These are phyloP conservation scores for Aphelinus atriplicis DNA, from an alignment of 1,140 invertebrate genomes.

Conservation along the genomic window DNA sequence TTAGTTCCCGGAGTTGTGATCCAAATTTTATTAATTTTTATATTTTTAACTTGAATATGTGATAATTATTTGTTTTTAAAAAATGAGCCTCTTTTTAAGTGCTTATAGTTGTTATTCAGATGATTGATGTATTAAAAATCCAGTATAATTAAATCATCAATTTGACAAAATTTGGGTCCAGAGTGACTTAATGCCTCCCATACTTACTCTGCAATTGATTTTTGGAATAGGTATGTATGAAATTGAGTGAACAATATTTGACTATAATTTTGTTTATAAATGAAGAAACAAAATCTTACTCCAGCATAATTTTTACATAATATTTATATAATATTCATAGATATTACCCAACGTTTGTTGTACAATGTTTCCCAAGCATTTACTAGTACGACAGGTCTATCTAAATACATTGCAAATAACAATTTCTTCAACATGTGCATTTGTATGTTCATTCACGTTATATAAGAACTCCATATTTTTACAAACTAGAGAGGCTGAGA, in stretches of 20 bases:
- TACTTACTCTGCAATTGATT: too few species aligned
- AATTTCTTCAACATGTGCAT: constrained; percentile 47
- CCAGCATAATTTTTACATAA: constrained; percentile 37
- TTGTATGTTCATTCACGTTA: constrained; percentile 49
- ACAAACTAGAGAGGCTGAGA: constrained; percentile 33
- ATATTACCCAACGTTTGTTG: constrained; percentile 58
- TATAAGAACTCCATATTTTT: constrained; percentile 40
- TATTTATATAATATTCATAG: constrained; percentile 43
- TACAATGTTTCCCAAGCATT: constrained; percentile 57
- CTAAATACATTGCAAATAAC: constrained; percentile 56
- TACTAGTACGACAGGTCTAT: constrained; percentile 51
- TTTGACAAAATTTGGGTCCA: too few species aligned
- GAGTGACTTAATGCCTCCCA: too few species aligned
- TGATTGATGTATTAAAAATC: too few species aligned
- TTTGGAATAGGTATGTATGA: too few species aligned
- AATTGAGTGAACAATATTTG: too few species aligned
- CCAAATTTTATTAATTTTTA: constrained; percentile 5
- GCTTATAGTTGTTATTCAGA: too few species aligned
- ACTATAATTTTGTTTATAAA: too few species aligned
- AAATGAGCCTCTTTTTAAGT: too few species aligned
- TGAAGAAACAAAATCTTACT: constrained; percentile 45
- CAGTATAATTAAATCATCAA: too few species aligned
- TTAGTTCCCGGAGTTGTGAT: too few species aligned
- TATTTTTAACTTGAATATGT: neutral
- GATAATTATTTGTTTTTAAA: too few species aligned